Percentiles rank a stretch among this genome's conserved stretches.
These are phyloP conservation scores for Danaus melanippus DNA, from an alignment of 1,140 invertebrate genomes.

Conservation along the genomic window DNA sequence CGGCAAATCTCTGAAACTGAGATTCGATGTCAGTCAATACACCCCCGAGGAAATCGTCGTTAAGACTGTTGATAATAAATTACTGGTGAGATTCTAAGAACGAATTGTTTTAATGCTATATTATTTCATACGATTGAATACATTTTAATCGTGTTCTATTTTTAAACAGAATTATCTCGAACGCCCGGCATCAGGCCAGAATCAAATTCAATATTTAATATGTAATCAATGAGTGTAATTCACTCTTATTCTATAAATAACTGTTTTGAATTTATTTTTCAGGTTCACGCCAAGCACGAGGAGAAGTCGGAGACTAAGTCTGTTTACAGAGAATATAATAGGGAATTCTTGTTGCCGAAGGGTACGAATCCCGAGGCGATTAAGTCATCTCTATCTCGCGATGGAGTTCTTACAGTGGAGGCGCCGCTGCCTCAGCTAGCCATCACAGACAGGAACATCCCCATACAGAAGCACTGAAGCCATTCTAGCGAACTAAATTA, in stretches of 20 bases:
- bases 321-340: conserved; percentile 95
- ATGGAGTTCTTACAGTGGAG: conserved; percentile 94
- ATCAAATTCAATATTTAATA: conserved; percentile 2
- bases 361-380: conserved; percentile 94
- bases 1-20: conserved; percentile 89
- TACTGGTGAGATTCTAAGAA: conserved; percentile 80
- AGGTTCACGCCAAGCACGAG: conserved; percentile 97
- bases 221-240: conserved; percentile 2
- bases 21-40: conserved; percentile 96
- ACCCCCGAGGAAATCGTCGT: conserved; percentile 96
- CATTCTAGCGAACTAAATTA: conserved; percentile 27
- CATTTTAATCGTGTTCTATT: neutral
- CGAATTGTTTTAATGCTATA: neutral
- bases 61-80: conserved; percentile 96
- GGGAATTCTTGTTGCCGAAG: conserved; percentile 94
- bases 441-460: conserved; percentile 71
- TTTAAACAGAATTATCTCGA: conserved; percentile 10
- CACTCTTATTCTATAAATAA: neutral
- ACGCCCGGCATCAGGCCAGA: conserved; percentile 10
- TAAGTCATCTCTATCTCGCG: conserved; percentile 91
- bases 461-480: conserved; percentile 69
- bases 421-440: conserved; percentile 88
- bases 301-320: conserved; percentile 95
- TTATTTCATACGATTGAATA: neutral
- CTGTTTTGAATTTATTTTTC: conserved; percentile 42